These are phyloP conservation scores for Camponotus vicinus DNA, from an alignment of 1,140 invertebrate genomes.

Conservation along the genomic window DNA sequence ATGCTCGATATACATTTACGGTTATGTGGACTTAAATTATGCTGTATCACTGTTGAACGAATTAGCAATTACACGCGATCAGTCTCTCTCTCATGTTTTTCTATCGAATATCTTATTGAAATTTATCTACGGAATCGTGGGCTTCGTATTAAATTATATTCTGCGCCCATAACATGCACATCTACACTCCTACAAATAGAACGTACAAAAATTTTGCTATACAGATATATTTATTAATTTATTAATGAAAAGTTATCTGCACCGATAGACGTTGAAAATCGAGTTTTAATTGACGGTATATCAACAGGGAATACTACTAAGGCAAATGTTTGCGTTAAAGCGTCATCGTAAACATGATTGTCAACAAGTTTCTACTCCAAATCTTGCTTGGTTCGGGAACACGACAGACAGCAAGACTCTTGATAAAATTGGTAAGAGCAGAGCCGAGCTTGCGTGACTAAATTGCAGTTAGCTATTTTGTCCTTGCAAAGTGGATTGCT, in stretches of 20 bases:
- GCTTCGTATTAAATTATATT: constrained; percentile 15
- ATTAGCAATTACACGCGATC: constrained; percentile 39
- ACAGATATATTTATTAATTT: neutral
- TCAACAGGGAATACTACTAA: constrained; percentile 11
- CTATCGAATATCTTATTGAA: constrained; percentile 6
- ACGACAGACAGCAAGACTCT: constrained; percentile 92
- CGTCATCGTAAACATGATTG: constrained; percentile 6
- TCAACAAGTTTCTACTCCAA: constrained; percentile 55
- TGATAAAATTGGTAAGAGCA: constrained; percentile 94
- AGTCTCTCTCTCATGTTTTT: constrained; percentile 63
- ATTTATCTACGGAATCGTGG: neutral
- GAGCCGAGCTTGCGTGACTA: constrained; percentile 92
- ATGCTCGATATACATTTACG: constrained; percentile 37
- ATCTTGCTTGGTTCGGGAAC: constrained; percentile 83
- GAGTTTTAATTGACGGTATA: constrained; percentile 11
- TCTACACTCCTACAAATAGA: constrained; percentile 26
- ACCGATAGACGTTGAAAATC: neutral
- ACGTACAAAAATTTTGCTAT: constrained; percentile 22
- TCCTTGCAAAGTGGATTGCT: constrained; percentile 88
- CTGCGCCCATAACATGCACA: constrained; percentile 4
- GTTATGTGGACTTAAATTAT: constrained; percentile 50
- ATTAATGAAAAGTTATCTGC: constrained; percentile 29
- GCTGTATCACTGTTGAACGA: constrained; percentile 16
- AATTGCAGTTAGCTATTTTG: constrained; percentile 90
- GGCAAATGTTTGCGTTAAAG: neutral